Percentiles rank a stretch among this genome's conserved stretches.
Evolutionary conservation across 2,113 vertebrate species (phyloP).

Genomic region (Phalacrocorax pelagicus): DNA sequence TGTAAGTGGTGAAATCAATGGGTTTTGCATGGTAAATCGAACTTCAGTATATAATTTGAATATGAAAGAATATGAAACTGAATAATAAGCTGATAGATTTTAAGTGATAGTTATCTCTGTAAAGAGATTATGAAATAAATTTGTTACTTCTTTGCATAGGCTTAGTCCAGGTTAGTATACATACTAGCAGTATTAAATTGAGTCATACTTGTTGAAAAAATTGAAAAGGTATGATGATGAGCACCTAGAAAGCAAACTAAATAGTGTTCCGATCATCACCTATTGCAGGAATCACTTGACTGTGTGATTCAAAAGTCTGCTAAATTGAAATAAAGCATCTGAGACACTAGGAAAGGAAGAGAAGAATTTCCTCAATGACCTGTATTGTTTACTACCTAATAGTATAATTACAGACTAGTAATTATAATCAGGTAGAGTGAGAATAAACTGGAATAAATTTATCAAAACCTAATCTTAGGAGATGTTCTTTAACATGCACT

Average conservation of each 20-base stretch:
- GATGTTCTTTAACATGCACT: background rate
- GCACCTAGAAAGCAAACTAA: background rate
- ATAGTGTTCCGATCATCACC: background rate
- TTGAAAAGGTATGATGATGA: background rate
- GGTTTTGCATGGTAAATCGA: background rate
- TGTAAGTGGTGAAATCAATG: background rate
- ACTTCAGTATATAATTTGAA: background rate
- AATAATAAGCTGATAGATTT: background rate
- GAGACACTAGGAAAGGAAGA: background rate
- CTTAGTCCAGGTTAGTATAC: background rate
- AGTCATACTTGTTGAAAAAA: background rate
- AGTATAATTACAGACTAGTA: background rate
- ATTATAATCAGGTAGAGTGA: background rate
- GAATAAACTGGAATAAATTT: background rate
- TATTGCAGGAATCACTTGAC: background rate
- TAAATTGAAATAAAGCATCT: background rate
- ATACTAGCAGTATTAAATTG: background rate
- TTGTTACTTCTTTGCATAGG: background rate
- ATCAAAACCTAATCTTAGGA: background rate
- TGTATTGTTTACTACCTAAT: background rate
- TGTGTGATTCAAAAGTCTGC: background rate
- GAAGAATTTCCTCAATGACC: background rate
- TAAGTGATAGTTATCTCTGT: background rate
- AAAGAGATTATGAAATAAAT: background rate
- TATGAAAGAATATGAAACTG: background rate